phyloP scores from a whole-genome alignment of 2,797 vertebrate species.

The Dallia pectoralis region DNA sequence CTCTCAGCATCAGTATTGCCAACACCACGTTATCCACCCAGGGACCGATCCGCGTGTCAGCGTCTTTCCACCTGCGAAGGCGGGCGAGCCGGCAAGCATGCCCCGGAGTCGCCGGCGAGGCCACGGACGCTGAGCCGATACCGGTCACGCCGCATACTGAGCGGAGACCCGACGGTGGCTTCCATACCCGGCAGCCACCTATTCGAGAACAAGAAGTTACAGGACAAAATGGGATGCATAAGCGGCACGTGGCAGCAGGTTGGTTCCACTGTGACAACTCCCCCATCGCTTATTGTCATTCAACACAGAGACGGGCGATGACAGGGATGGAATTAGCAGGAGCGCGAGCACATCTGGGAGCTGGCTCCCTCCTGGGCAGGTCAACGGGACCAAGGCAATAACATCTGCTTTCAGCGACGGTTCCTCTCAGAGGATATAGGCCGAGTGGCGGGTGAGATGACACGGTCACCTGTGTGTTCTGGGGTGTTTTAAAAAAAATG shows the following conservation, averaged over 20 bases:
- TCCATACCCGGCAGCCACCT: not conserved
- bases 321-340: not conserved
- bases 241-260: not conserved
- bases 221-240: not conserved
- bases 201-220: not conserved
- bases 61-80: constrained; percentile 31
- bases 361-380: not conserved
- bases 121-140: not conserved
- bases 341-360: not conserved
- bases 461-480: not conserved
- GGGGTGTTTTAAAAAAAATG: not conserved
- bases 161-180: not conserved
- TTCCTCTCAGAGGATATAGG: not conserved
- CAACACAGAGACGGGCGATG: not conserved
- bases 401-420: not conserved
- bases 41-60: constrained; percentile 24
- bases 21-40: constrained; percentile 15
- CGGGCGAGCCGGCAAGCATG: constrained; percentile 25
- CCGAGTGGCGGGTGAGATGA: not conserved
- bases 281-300: not conserved
- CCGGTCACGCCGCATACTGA: constrained; percentile 1
- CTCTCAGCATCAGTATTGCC: constrained; percentile 22
- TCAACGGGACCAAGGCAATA: not conserved
- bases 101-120: constrained; percentile 34
- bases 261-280: no score